Percentiles rank a stretch among this genome's conserved stretches.
Conservation (phyloP, 2,113 vertebrate species). For the Sapajus apella region DNA sequence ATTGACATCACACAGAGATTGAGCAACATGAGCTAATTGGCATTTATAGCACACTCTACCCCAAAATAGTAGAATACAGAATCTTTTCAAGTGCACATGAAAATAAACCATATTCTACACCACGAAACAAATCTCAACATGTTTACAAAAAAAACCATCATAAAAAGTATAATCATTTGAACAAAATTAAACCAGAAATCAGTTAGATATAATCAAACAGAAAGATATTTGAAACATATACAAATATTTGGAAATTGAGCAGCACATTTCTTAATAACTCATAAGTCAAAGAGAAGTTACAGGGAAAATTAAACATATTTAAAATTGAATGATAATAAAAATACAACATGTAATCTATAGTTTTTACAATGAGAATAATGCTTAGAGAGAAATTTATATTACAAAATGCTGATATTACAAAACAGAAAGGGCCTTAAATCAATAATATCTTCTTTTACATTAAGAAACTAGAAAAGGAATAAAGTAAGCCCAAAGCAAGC, state of each 20-base stretch:
- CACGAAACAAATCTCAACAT: background rate
- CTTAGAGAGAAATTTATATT: background rate
- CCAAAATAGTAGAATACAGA: background rate
- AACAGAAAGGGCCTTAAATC: background rate
- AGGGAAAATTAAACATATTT: background rate
- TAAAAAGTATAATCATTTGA: background rate
- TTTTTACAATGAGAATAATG: background rate
- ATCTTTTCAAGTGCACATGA: background rate
- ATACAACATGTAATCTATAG: background rate
- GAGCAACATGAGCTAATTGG: background rate
- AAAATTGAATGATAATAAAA: background rate
- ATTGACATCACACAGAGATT: background rate
- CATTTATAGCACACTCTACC: background rate
- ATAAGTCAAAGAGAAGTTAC: background rate
- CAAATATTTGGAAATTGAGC: background rate
- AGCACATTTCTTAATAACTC: background rate
- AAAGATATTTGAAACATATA: background rate
- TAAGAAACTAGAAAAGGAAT: background rate
- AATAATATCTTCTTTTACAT: background rate
- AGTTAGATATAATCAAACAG: background rate
- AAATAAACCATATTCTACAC: background rate
- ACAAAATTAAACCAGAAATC: background rate
- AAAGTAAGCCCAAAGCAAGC: background rate
- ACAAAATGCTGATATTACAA: background rate
- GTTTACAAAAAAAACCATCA: background rate